Percentiles rank a stretch among this genome's conserved stretches.
These are phyloP conservation scores for Tiliqua scincoides DNA, from an alignment of 2,113 vertebrate species.

Conservation along the genomic window DNA sequence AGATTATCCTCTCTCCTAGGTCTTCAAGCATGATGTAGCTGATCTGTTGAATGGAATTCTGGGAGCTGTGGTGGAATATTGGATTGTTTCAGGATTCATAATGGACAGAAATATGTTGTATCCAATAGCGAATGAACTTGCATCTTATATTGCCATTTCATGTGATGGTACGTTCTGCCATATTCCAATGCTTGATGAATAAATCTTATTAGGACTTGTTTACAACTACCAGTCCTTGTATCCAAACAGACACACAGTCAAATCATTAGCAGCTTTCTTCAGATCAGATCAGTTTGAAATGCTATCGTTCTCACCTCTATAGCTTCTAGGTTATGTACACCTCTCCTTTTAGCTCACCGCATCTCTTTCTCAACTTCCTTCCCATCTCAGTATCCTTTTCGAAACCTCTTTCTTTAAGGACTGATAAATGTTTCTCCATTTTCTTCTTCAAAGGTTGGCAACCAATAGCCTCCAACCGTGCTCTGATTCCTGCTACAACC, in stretches of 20 bases:
- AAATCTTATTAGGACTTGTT: background rate
- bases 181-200: background rate
- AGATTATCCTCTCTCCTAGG: conserved; percentile 46
- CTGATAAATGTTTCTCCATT: background rate
- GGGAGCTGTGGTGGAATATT: conserved; percentile 88
- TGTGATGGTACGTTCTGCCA: conserved; percentile 82
- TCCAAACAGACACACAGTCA: background rate
- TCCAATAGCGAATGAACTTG: conserved; percentile 84
- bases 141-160: conserved; percentile 81
- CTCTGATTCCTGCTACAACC: too few species aligned
- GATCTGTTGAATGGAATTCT: conserved; percentile 83
- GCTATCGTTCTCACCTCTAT: background rate
- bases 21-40: conserved; percentile 75
- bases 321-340: background rate
- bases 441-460: too few species aligned
- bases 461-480: too few species aligned
- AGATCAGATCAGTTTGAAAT: background rate
- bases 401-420: background rate
- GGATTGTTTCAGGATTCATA: conserved; percentile 85
- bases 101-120: conserved; percentile 82
- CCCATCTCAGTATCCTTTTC: background rate
- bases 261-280: background rate
- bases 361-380: background rate
- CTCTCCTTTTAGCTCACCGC: background rate
- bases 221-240: background rate